Conservation (phyloP, 2,113 vertebrate genomes). For the Dasyprocta punctata region DNA sequence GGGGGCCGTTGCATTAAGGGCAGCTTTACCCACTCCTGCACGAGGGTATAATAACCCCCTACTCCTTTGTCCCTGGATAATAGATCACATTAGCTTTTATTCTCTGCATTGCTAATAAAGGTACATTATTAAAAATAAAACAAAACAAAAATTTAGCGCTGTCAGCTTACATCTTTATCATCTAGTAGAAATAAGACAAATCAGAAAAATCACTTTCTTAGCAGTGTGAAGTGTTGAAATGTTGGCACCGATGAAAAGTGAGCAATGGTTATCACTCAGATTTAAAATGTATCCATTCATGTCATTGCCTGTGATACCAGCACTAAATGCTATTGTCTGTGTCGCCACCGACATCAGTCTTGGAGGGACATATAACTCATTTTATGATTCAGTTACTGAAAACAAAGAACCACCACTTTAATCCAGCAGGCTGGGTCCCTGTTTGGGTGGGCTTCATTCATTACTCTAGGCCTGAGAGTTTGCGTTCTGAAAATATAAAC, state of each 20-base stretch:
- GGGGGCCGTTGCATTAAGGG: constrained; percentile 73
- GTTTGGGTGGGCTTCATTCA: not conserved
- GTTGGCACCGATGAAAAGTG: constrained; percentile 56
- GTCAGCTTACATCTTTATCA: constrained; percentile 84
- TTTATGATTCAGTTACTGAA: constrained; percentile 4
- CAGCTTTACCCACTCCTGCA: constrained; percentile 62
- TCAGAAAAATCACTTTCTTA: constrained; percentile 60
- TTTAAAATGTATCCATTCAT: not conserved
- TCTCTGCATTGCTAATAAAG: constrained; percentile 85
- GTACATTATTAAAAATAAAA: constrained; percentile 82
- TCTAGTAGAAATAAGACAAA: constrained; percentile 74
- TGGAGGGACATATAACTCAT: not conserved
- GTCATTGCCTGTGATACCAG: not conserved
- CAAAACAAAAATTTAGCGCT: constrained; percentile 58
- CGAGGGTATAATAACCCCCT: constrained; percentile 70
- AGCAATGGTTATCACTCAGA: not conserved
- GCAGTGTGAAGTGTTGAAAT: constrained; percentile 64
- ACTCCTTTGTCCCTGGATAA: constrained; percentile 76
- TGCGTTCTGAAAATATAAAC: constrained; percentile 37
- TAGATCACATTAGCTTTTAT: constrained; percentile 81
- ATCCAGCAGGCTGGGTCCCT: constrained; percentile 49
- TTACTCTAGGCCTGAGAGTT: not conserved
- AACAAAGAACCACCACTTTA: constrained; percentile 41
- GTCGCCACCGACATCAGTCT: not conserved
- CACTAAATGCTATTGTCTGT: not conserved